phyloP scores from a whole-genome alignment of 2,888 invertebrate genomes.

The Leptinotarsa juncta region DNA sequence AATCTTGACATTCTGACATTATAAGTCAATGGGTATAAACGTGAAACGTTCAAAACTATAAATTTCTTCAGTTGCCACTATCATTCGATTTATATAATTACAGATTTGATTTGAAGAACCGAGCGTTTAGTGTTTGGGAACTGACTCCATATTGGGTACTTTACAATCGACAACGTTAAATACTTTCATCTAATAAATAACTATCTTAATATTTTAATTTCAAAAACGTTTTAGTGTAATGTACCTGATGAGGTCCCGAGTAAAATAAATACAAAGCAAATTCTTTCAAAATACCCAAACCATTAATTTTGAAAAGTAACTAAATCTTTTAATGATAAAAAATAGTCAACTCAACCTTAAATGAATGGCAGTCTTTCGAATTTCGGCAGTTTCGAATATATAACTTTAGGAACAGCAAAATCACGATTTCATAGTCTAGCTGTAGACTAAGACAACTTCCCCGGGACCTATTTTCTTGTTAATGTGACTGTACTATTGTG shows the following conservation, averaged over 20 bases:
- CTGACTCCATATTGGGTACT: constrained; percentile 61
- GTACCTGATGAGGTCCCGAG: constrained; percentile 62
- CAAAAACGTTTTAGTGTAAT: constrained; percentile 60
- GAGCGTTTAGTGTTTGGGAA: constrained; percentile 61
- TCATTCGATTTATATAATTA: constrained; percentile 48
- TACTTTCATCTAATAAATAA: constrained; percentile 60
- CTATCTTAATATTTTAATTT: constrained; percentile 59
- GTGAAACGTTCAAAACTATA: neutral
- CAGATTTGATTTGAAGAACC: constrained; percentile 61
- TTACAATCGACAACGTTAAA: constrained; percentile 64
- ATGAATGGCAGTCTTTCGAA: constrained; percentile 66
- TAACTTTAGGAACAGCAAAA: constrained; percentile 66
- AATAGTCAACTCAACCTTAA: constrained; percentile 59
- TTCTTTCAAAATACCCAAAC: constrained; percentile 60
- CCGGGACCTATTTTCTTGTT: constrained; percentile 55
- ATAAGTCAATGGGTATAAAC: neutral
- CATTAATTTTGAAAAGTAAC: constrained; percentile 65
- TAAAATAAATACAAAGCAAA: constrained; percentile 53
- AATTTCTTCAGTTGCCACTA: constrained; percentile 14
- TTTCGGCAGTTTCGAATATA: constrained; percentile 66
- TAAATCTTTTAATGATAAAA: constrained; percentile 51
- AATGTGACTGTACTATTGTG: constrained; percentile 59
- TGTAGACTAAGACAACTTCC: constrained; percentile 60
- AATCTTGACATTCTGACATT: no score
- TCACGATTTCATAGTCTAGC: constrained; percentile 62